Conservation (phyloP, 2,888 invertebrate species). For the Dascillus cervinus region DNA sequence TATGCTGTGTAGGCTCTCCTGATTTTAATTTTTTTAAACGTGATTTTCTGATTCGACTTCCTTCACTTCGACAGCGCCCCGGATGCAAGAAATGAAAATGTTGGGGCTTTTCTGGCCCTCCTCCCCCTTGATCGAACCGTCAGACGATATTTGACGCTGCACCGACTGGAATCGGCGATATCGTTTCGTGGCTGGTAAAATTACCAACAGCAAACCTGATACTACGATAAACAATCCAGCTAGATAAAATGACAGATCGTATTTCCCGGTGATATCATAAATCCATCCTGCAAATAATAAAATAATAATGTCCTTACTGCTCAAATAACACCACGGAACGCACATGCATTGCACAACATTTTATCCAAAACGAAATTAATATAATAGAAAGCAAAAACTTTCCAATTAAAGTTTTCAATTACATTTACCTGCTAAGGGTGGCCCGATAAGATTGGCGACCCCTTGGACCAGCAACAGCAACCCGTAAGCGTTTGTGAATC, state of each 20-base stretch:
- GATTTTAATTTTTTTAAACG: too few relatives aligned
- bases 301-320: too few relatives aligned
- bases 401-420: conserved; percentile 2
- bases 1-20: too few relatives aligned
- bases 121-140: conserved; percentile 20
- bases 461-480: conserved; percentile 82
- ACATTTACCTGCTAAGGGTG: conserved; percentile 74
- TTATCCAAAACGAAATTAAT: conserved; percentile 1
- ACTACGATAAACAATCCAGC: conserved; percentile 72
- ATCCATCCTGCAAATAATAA: conserved; percentile 70
- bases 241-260: conserved; percentile 73
- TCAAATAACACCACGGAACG: too few relatives aligned
- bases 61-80: conserved; percentile 22
- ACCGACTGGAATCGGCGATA: conserved; percentile 31
- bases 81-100: conserved; percentile 28
- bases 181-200: conserved; percentile 35
- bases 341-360: too few relatives aligned
- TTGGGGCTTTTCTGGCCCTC: conserved; percentile 21
- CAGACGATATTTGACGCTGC: conserved; percentile 29
- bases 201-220: conserved; percentile 58
- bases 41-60: conserved; percentile 20
- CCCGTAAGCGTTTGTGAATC: conserved; percentile 88
- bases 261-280: conserved; percentile 68
- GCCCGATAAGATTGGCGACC: conserved; percentile 81
- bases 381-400: conserved; percentile 4